phyloP scores from a whole-genome alignment of 1,140 invertebrate species.

The Anoplophora glabripennis region DNA sequence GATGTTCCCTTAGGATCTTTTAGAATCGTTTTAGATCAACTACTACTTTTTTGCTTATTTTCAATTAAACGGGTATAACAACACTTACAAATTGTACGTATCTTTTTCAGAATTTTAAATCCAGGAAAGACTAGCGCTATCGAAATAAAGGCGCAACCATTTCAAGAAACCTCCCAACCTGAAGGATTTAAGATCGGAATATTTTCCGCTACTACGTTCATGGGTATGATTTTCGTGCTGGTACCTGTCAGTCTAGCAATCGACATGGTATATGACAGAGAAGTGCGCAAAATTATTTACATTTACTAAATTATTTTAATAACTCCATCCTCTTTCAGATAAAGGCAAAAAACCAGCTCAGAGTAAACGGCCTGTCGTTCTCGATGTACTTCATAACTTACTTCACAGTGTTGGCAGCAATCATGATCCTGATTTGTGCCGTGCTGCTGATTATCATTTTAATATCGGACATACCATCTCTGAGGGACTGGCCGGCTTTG shows the following conservation, averaged over 20 bases:
- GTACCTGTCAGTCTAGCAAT: conserved; percentile 73
- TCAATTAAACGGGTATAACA: background rate
- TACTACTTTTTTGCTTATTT: too few species aligned
- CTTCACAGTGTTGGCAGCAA: conserved; percentile 66
- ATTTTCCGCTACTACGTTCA: conserved; percentile 67
- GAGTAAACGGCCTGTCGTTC: conserved; percentile 77
- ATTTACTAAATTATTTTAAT: background rate
- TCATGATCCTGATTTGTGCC: conserved; percentile 67
- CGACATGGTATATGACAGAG: conserved; percentile 80
- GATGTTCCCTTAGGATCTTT: too few species aligned
- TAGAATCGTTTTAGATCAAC: too few species aligned
- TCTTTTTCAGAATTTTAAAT: conserved; percentile 40
- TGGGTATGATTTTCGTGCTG: conserved; percentile 76
- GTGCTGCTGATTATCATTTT: conserved; percentile 67
- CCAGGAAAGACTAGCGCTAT: conserved; percentile 46
- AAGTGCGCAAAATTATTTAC: conserved; percentile 56
- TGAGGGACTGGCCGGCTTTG: conserved; percentile 67
- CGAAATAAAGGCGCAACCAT: conserved; percentile 60
- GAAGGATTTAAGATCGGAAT: conserved; percentile 69
- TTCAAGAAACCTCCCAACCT: conserved; percentile 66
- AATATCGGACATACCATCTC: conserved; percentile 64
- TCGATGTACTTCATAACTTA: conserved; percentile 75
- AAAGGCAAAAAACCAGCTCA: conserved; percentile 76
- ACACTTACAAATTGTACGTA: conserved; percentile 4
- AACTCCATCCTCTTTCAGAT: conserved; percentile 56